Conservation (phyloP, 1,140 invertebrate species). For the Pseudomyrmex pallidus region DNA sequence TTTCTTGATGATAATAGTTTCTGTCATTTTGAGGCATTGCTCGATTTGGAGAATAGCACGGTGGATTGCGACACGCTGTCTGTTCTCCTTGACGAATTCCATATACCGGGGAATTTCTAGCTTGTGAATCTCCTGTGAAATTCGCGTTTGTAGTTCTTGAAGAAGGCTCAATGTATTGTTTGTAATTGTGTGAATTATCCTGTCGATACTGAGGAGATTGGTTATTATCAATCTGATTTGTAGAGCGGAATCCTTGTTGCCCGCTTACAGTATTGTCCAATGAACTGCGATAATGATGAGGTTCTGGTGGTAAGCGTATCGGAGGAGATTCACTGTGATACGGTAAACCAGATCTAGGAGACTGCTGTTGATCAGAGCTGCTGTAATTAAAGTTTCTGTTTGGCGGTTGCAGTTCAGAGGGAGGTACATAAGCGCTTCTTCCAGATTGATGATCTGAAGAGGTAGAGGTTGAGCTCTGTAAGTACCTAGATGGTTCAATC, state of each 20-base stretch:
- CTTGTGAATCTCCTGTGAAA: slow-evolving; percentile 75
- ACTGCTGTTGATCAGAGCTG: slow-evolving; percentile 74
- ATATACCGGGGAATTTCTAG: slow-evolving; percentile 78
- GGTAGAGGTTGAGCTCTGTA: slow-evolving; percentile 70
- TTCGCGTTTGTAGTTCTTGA: slow-evolving; percentile 67
- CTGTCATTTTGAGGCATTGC: slow-evolving; percentile 74
- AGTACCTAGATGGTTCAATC: slow-evolving; percentile 74
- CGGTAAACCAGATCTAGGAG: slow-evolving; percentile 74
- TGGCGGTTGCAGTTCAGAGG: slow-evolving; percentile 81
- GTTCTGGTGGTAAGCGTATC: slow-evolving; percentile 73
- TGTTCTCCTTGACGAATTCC: slow-evolving; percentile 70
- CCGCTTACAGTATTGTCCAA: slow-evolving; percentile 68
- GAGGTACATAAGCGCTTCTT: slow-evolving; percentile 83
- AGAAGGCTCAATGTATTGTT: slow-evolving; percentile 76
- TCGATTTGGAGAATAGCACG: slow-evolving; percentile 77
- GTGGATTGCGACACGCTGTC: slow-evolving; percentile 71
- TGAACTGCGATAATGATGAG: slow-evolving; percentile 78
- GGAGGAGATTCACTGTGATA: slow-evolving; percentile 78
- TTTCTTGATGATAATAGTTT: slow-evolving; percentile 76
- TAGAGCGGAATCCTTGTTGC: slow-evolving; percentile 65
- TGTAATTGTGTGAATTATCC: slow-evolving; percentile 76
- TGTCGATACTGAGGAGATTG: slow-evolving; percentile 80
- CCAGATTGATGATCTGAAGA: slow-evolving; percentile 78
- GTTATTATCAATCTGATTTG: slow-evolving; percentile 78
- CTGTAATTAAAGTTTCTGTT: slow-evolving; percentile 74